A percentile compares a stretch with the other conserved stretches of the same genome.
phyloP scores from a whole-genome alignment of 2,113 vertebrate genomes.

The Lates calcarifer region DNA sequence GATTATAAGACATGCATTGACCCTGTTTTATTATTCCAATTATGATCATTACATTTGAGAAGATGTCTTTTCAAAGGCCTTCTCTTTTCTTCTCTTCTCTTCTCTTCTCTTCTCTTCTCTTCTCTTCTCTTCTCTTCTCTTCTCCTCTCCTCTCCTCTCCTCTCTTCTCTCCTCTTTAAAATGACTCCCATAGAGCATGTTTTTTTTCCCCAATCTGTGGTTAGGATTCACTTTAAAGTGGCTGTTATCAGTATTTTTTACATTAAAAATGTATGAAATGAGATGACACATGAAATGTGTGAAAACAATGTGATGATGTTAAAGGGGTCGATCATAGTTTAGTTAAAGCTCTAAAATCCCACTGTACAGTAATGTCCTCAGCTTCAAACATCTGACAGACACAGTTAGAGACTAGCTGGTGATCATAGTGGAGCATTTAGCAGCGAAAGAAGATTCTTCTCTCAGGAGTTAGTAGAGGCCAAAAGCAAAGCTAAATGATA shows the following conservation, averaged over 20 bases:
- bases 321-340: neutral
- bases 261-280: neutral
- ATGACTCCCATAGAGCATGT: no score
- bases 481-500: neutral
- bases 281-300: no score
- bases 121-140: neutral
- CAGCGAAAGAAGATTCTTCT: neutral
- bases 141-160: no score
- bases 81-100: neutral
- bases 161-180: no score
- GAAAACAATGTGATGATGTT: neutral
- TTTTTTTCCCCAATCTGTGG: no score
- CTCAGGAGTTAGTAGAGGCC: neutral
- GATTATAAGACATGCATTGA: conserved; percentile 20
- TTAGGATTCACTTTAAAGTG: neutral
- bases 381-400: neutral
- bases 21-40: conserved; percentile 40
- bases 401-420: neutral
- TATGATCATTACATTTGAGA: conserved; percentile 26
- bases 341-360: no score
- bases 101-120: neutral
- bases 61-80: conserved; percentile 24
- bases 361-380: no score
- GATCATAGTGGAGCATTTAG: neutral
- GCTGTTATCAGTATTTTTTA: neutral